Percentiles rank a stretch among this genome's conserved stretches.
These are phyloP conservation scores for Eurypyga helias DNA, from an alignment of 2,113 vertebrate genomes.

Conservation along the genomic window DNA sequence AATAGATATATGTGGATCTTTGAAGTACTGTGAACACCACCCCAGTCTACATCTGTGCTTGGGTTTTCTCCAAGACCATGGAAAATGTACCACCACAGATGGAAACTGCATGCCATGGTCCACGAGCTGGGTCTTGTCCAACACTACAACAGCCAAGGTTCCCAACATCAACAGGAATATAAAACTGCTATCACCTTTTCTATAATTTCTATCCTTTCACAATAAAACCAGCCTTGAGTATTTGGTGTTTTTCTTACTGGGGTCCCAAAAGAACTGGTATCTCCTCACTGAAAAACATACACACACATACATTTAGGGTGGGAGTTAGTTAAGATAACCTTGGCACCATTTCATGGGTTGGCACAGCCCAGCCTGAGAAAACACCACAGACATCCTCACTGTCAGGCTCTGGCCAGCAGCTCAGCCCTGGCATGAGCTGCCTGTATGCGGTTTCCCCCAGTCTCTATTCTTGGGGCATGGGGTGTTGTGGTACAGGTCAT, in stretches of 20 bases:
- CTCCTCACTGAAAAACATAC: neutral
- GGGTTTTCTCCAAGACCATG: neutral
- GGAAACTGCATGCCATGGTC: neutral
- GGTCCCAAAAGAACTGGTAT: neutral
- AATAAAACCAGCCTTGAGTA: neutral
- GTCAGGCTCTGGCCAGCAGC: neutral
- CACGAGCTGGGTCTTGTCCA: neutral
- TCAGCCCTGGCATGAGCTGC: neutral
- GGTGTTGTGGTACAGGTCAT: neutral
- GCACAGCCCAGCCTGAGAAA: neutral
- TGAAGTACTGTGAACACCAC: neutral
- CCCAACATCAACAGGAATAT: neutral
- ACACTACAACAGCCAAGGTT: neutral
- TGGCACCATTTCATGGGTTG: neutral
- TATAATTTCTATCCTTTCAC: neutral
- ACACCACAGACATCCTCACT: too few species aligned
- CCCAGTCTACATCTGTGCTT: neutral
- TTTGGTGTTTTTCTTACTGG: neutral
- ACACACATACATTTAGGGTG: too few species aligned
- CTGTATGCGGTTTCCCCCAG: accelerated
- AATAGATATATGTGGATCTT: neutral
- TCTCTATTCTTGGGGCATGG: accelerated
- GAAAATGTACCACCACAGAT: neutral
- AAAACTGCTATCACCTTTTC: neutral
- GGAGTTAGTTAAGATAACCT: neutral